phyloP scores from a whole-genome alignment of 2,797 vertebrate species.

The Nothura maculosa region DNA sequence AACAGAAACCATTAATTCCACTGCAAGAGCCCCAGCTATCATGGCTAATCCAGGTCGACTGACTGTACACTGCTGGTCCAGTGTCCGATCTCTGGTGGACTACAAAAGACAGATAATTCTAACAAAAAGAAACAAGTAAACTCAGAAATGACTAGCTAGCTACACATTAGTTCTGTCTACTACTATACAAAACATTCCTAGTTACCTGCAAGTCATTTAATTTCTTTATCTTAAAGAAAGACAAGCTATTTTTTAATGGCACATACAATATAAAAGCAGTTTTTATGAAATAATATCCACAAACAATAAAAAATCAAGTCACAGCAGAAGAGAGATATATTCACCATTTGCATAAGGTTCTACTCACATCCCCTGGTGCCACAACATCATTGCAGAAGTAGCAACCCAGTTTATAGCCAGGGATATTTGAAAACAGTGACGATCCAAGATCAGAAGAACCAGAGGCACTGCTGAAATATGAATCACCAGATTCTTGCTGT shows the following conservation, averaged over 20 bases:
- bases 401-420: constrained; percentile 97
- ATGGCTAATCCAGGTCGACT: constrained; percentile 95
- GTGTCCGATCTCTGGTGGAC: constrained; percentile 95
- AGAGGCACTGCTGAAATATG: constrained; percentile 76
- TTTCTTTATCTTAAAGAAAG: not conserved
- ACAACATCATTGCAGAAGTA: constrained; percentile 99
- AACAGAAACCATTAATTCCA: constrained; percentile 97
- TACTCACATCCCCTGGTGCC: constrained; percentile 96
- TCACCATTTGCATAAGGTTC: not conserved
- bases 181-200: not conserved
- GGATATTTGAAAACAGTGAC: constrained; percentile 97
- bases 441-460: constrained; percentile 81
- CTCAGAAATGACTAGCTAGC: not conserved
- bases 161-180: not conserved
- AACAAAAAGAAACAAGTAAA: not conserved
- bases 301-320: not conserved
- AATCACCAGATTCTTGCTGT: constrained; percentile 76
- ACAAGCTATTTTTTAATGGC: not conserved
- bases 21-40: constrained; percentile 95
- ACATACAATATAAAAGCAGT: rapidly evolving
- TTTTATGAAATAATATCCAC: not conserved
- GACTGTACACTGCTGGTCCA: constrained; percentile 98
- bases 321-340: not conserved
- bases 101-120: constrained; percentile 68
- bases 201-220: not conserved